Base-by-base conservation (phyloP, 2,113 vertebrate genomes). In the Tretioscincus oriximinensis region DNA sequence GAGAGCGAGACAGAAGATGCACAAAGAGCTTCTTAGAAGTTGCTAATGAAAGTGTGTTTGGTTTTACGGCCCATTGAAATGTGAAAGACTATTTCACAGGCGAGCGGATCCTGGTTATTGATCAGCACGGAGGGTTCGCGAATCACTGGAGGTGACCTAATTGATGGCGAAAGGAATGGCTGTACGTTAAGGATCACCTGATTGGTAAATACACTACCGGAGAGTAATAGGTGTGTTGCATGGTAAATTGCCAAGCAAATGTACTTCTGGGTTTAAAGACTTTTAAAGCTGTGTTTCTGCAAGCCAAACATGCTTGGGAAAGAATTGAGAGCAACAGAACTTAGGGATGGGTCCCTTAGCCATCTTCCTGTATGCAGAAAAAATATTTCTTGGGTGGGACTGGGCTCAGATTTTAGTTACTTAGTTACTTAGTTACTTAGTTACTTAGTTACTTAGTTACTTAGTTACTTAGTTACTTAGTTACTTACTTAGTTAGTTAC, bases 1-100 rank as follows among this genome's bases (percentile, higher is more conserved):
- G 60, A 20, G 49, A 28, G 16, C 2, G n/a, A 65, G 35, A 29
- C 51, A 78, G 70, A 41, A 41, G 2, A 4, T 41, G 35, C 35
- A 41, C 35, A 31, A 78, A 75, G 35, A 58, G 35, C 54, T 80
- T 45, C 70, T 58, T 64, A 61, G 70, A 74, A 58, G 24, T 70
- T 54, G 22, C 70, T 22, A 64, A 51, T 74, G 49, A 45, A 41
- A 67, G 28, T n/a, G 3, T 31, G 24, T 67, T 82, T 73, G 60
- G 60, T n/a, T 85, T 67, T 58, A 68, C 70, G 70, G 28, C 60
- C 68, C 31, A 81, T 82, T 58, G 72, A 9, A 22, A 67, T 61
- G 78, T 35, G 51, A 61, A 9, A 74, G 47, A 67, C 79, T 67
- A 21, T 74, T 74, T 81, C 49, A 81, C 72, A 66, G 63, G 58